phyloP scores from a whole-genome alignment of 2,113 vertebrate genomes.

The Leuciscus idus region DNA sequence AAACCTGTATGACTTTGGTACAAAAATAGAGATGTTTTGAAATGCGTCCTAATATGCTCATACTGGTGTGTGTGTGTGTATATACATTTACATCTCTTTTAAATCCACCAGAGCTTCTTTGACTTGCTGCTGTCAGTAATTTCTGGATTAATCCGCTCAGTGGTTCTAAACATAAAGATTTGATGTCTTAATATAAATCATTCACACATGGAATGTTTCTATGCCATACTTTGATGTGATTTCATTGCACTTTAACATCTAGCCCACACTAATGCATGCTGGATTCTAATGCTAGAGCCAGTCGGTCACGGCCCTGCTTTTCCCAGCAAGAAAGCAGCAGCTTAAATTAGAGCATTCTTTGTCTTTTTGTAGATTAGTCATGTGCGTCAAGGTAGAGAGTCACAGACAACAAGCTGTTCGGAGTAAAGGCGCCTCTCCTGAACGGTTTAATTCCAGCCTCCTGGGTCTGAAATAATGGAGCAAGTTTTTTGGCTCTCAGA shows the following conservation, averaged over 20 bases:
- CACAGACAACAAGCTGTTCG: slow-evolving; percentile 10
- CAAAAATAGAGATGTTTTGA: not conserved
- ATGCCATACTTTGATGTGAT: slow-evolving; percentile 9
- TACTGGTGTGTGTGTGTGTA: too few species aligned
- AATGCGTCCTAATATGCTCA: not conserved
- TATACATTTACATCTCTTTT: not conserved
- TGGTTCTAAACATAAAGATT: slow-evolving; percentile 18
- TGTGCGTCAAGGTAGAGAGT: slow-evolving; percentile 17
- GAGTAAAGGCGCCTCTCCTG: slow-evolving; percentile 21
- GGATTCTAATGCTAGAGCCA: not conserved
- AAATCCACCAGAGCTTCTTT: not conserved
- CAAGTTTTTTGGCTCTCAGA: not conserved
- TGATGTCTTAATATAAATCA: slow-evolving; percentile 20
- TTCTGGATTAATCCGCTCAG: slow-evolving; percentile 30
- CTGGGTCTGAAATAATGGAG: slow-evolving; percentile 41
- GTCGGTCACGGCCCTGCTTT: not conserved
- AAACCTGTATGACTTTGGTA: not conserved
- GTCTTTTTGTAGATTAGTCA: slow-evolving; percentile 39
- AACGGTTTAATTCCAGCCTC: slow-evolving; percentile 32
- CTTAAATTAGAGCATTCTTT: not conserved
- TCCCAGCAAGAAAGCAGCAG: not conserved
- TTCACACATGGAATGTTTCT: slow-evolving; percentile 4
- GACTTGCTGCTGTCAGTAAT: slow-evolving; percentile 40
- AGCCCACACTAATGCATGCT: slow-evolving; percentile 27
- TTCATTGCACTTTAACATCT: slow-evolving; percentile 11